Conservation (phyloP, 2,113 vertebrate species). For the Argyrosomus japonicus region DNA sequence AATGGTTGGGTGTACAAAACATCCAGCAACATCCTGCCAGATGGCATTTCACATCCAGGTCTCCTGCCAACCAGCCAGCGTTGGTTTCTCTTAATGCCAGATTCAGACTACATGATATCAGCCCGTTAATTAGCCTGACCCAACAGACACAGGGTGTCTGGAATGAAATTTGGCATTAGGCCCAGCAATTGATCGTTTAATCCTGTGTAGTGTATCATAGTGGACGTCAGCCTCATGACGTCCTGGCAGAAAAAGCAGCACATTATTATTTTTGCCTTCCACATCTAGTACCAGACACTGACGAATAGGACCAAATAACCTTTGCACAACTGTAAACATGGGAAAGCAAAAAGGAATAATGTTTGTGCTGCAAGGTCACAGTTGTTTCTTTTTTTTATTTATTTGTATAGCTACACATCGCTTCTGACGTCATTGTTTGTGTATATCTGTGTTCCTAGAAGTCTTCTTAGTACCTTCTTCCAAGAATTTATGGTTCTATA, state of each 20-base stretch:
- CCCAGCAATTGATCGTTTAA: background rate
- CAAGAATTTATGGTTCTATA: background rate
- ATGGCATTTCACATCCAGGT: background rate
- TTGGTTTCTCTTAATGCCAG: background rate
- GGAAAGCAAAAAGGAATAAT: background rate
- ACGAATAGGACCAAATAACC: background rate
- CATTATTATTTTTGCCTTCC: background rate
- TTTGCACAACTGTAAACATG: background rate
- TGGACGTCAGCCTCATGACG: background rate
- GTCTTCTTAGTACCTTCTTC: background rate
- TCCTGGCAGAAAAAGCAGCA: background rate
- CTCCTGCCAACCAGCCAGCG: background rate
- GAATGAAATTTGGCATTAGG: background rate
- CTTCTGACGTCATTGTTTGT: background rate
- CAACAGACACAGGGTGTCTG: no score
- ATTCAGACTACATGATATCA: background rate
- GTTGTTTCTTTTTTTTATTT: background rate
- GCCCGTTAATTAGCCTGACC: background rate
- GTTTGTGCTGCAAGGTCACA: background rate
- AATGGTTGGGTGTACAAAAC: background rate
- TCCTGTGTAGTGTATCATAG: background rate
- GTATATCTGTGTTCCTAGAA: background rate
- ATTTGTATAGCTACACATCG: background rate
- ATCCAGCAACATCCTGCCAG: background rate
- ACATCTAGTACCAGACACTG: accelerated